A percentile compares a stretch with the other conserved stretches of the same genome.
These are phyloP conservation scores for Drosophila pseudoobscura DNA, from an alignment of 1,140 invertebrate genomes.

Conservation along the genomic window DNA sequence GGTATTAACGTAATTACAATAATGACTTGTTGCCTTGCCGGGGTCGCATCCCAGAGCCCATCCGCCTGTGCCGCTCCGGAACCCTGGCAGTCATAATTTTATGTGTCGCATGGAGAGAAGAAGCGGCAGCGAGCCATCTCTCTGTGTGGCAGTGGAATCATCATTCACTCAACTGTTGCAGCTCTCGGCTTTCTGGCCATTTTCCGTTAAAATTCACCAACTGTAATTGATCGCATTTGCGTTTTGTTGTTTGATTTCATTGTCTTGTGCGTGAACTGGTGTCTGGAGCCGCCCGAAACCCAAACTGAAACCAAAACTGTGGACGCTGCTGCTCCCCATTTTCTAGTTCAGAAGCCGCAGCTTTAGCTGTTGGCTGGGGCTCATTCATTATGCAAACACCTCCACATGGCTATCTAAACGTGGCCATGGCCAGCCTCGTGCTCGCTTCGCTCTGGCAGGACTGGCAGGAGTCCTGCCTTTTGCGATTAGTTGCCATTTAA, in stretches of 20 bases:
- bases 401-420: constrained; percentile 63
- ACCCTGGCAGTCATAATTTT: constrained; percentile 41
- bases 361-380: constrained; percentile 38
- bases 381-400: constrained; percentile 81
- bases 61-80: constrained; percentile 17
- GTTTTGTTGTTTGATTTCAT: constrained; percentile 76
- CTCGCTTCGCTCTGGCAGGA: neutral
- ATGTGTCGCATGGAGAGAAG: constrained; percentile 15
- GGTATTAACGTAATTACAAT: constrained; percentile 77
- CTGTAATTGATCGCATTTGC: constrained; percentile 79
- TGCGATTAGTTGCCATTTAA: constrained; percentile 81
- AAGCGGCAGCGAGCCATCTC: constrained; percentile 3
- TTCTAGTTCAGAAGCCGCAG: constrained; percentile 56
- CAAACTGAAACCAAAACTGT: constrained; percentile 10
- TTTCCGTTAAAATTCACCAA: constrained; percentile 68
- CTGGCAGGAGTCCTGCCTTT: constrained; percentile 43
- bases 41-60: neutral
- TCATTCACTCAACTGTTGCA: constrained; percentile 1
- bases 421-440: constrained; percentile 33
- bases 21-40: constrained; percentile 68
- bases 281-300: no score
- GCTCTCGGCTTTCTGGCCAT: constrained; percentile 20
- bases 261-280: constrained; percentile 58
- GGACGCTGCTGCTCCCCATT: constrained; percentile 5
- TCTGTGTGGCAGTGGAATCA: neutral